Percentiles rank a stretch among this genome's conserved stretches.
These are phyloP conservation scores for Xenentodon cancila DNA, from an alignment of 2,797 vertebrate genomes.

Conservation along the genomic window DNA sequence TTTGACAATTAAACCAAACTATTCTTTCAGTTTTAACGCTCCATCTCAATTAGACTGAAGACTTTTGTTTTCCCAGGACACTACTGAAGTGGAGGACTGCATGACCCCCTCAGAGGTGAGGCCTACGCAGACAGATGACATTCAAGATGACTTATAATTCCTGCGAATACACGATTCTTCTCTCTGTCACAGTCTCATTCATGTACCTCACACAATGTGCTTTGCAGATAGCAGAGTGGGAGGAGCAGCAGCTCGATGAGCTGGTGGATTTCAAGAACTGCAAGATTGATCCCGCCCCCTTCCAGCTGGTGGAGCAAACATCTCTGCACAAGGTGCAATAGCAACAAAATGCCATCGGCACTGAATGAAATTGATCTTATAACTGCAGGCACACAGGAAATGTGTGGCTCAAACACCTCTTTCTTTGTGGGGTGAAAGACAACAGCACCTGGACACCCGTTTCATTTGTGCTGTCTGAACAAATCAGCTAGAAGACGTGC, in stretches of 20 bases:
- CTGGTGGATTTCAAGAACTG: conserved; percentile 94
- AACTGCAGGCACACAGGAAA: no score
- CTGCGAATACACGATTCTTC: background rate
- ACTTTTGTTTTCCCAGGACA: conserved; percentile 70
- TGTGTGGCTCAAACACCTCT: no score
- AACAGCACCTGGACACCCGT: no score
- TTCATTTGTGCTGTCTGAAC: no score
- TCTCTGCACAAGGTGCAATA: conserved; percentile 85
- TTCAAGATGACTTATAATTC: background rate
- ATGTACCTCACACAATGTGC: background rate
- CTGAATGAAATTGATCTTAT: background rate
- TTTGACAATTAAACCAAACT: conserved; percentile 18
- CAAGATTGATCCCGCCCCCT: conserved; percentile 97
- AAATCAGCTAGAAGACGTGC: no score
- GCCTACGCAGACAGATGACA: background rate
- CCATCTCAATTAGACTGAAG: no score
- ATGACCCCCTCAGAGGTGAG: conserved; percentile 84
- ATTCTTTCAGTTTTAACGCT: no score
- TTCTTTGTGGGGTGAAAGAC: no score
- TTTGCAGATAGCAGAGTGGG: conserved; percentile 92
- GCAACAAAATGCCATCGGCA: background rate
- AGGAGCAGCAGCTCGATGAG: conserved; percentile 93
- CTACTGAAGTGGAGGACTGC: conserved; percentile 81
- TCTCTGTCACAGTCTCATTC: background rate
- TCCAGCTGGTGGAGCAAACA: conserved; percentile 97